A percentile compares a stretch with the other conserved stretches of the same genome.
Evolutionary conservation across 2,113 vertebrate genomes (phyloP).

Genomic region (Odocoileus virginianus): DNA sequence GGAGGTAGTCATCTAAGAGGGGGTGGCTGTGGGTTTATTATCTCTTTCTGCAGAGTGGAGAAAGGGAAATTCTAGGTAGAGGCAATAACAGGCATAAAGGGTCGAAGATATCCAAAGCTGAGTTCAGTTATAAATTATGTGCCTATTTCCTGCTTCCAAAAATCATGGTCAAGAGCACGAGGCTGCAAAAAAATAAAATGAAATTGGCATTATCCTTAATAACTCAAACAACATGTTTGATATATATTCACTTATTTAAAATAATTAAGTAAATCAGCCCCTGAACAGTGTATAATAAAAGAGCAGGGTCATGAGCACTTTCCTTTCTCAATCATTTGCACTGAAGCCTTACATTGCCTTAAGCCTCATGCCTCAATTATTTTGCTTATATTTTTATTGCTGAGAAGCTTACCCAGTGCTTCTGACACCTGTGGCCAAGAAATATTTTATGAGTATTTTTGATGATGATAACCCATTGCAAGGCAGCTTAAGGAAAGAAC

Average conservation of each 20-base stretch:
- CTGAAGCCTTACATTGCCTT: background rate
- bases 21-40: background rate
- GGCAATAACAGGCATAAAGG: background rate
- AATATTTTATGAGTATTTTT: background rate
- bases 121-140: background rate
- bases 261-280: background rate
- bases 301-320: background rate
- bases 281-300: background rate
- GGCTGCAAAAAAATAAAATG: background rate
- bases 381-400: background rate
- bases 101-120: background rate
- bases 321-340: background rate
- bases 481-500: background rate
- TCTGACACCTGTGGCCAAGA: background rate
- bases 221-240: background rate
- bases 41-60: background rate
- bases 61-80: background rate
- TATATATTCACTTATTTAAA: background rate
- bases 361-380: accelerated
- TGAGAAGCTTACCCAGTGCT: background rate
- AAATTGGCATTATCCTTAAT: background rate
- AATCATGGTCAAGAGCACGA: background rate
- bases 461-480: background rate
- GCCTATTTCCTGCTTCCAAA: background rate
- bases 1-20: background rate